Percentiles rank a stretch among this genome's conserved stretches.
Conservation (phyloP, 2,888 invertebrate genomes). For the Leucophenga maculata region DNA sequence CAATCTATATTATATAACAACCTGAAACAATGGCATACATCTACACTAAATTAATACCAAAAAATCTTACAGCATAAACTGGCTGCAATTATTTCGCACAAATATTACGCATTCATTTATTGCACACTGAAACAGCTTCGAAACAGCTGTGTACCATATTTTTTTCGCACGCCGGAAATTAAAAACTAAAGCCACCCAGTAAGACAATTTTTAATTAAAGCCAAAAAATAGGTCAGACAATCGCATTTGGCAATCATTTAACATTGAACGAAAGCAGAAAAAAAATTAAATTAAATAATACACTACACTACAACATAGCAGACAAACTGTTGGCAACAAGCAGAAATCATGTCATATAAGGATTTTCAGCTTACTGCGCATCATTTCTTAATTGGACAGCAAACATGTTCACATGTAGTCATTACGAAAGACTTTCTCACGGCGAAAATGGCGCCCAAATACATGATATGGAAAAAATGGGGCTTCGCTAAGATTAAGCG, state of each 20-base stretch:
- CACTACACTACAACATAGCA: background rate
- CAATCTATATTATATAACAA: too few species aligned
- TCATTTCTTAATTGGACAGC: conserved; percentile 26
- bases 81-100: too few species aligned
- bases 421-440: conserved; percentile 25
- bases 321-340: background rate
- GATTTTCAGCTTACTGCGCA: background rate
- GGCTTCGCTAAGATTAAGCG: conserved; percentile 30
- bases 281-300: background rate
- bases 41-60: too few species aligned
- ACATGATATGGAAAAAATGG: background rate
- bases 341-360: conserved; percentile 21
- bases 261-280: background rate
- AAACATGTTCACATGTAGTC: conserved; percentile 18
- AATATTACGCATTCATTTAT: too few species aligned
- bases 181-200: background rate
- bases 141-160: conserved; percentile 7
- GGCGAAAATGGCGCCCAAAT: conserved; percentile 1
- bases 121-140: background rate
- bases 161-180: background rate
- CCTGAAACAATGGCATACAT: too few species aligned
- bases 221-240: conserved; percentile 6
- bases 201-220: conserved; percentile 9
- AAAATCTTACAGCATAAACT: too few species aligned
- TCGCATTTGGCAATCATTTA: background rate